Conservation (phyloP, 2,797 vertebrate species). For the Sebastes kiyomatsui region DNA sequence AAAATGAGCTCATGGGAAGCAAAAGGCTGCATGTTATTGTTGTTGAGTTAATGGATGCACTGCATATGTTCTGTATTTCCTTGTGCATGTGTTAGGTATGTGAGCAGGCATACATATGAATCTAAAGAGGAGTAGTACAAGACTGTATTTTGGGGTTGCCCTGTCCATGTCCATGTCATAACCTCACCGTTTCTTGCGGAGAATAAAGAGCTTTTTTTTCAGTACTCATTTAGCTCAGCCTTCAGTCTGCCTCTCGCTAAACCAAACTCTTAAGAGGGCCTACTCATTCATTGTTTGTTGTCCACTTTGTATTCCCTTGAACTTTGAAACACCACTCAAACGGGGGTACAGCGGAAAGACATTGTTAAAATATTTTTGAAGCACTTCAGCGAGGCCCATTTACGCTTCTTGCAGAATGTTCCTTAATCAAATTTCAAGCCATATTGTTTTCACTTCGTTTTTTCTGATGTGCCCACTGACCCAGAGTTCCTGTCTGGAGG, state of each 20-base stretch:
- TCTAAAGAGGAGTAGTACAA: background rate
- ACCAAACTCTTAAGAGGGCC: constrained; percentile 1
- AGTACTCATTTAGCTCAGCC: background rate
- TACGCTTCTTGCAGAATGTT: constrained; percentile 17
- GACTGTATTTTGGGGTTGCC: background rate
- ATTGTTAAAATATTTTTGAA: constrained; percentile 41
- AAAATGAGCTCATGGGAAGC: background rate
- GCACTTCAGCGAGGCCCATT: background rate
- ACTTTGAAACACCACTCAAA: constrained; percentile 37
- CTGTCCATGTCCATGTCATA: background rate
- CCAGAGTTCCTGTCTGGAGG: constrained; percentile 51
- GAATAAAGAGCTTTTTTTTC: constrained; percentile 14
- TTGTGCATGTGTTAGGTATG: background rate
- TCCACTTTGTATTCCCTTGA: constrained; percentile 35
- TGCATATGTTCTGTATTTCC: background rate
- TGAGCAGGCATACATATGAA: background rate
- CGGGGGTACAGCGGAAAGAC: background rate
- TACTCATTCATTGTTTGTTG: constrained; percentile 38
- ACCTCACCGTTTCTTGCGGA: background rate
- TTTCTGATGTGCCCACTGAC: constrained; percentile 38
- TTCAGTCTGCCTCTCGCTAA: background rate
- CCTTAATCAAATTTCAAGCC: constrained; percentile 23
- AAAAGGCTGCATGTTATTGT: constrained; percentile 5
- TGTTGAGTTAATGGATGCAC: background rate
- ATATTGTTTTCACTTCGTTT: constrained; percentile 36